Evolutionary conservation across 35 echinoderm and acorn worm genomes (phyloP).

Genomic region (Lytechinus variegatus): DNA sequence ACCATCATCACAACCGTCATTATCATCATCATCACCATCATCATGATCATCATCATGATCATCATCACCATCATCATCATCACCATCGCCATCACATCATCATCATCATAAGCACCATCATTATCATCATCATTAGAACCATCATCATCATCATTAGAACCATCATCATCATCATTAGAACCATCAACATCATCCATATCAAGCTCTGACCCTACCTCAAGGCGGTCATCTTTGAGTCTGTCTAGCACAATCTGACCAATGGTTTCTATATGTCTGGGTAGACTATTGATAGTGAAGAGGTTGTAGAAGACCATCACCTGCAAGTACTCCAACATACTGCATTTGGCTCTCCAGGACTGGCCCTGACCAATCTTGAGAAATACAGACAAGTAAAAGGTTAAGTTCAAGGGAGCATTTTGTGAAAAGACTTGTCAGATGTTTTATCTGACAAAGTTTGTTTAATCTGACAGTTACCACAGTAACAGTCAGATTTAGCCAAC

Average conservation of each 20-base stretch:
- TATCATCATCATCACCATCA: no score
- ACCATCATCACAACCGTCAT: no score
- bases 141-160: background rate
- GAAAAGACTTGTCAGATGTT: no score
- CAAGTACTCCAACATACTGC: constrained; percentile 86
- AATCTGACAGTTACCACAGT: no score
- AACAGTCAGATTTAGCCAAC: no score
- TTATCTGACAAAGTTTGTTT: no score
- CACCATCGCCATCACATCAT: background rate
- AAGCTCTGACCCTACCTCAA: constrained; percentile 65
- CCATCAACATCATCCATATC: background rate
- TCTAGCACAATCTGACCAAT: constrained; percentile 82
- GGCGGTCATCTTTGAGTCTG: constrained; percentile 86
- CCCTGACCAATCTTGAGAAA: constrained; percentile 74
- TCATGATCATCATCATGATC: background rate
- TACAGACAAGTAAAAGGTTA: background rate
- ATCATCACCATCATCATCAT: background rate
- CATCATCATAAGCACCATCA: background rate
- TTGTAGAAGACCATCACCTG: constrained; percentile 96
- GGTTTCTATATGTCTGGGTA: constrained; percentile 58
- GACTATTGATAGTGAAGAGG: constrained; percentile 72
- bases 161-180: background rate
- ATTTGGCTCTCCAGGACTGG: constrained; percentile 88
- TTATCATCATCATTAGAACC: background rate
- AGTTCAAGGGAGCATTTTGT: no score